phyloP scores from a whole-genome alignment of 2,888 invertebrate species.

The Himalopsyche anomala region DNA sequence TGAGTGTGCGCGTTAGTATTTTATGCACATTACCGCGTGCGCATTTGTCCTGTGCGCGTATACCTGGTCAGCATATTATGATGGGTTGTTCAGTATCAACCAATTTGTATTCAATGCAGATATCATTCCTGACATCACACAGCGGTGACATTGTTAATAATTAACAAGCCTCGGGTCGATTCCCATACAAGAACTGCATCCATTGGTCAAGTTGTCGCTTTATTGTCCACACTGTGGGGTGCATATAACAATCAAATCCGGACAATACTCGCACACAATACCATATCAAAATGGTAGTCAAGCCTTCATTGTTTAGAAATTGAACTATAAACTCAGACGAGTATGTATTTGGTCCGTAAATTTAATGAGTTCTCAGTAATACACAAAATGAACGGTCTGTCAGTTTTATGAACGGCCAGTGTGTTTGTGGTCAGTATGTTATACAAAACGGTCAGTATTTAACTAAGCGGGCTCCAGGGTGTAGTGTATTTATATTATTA shows the following conservation, averaged over 20 bases:
- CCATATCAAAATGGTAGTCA: not conserved
- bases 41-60: too few species aligned
- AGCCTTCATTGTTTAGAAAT: not conserved
- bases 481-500: too few species aligned
- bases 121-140: not conserved
- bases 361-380: not conserved
- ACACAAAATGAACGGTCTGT: not conserved
- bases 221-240: constrained; percentile 6
- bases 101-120: not conserved
- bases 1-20: not conserved
- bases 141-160: constrained; percentile 6
- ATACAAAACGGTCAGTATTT: too few species aligned
- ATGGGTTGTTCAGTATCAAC: not conserved
- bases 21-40: not conserved
- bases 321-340: not conserved
- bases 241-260: not conserved
- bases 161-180: constrained; percentile 3
- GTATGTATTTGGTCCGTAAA: not conserved
- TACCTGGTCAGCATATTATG: too few species aligned
- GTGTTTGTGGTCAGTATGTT: too few species aligned
- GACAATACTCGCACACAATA: not conserved
- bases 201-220: not conserved
- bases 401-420: too few species aligned
- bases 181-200: constrained; percentile 16
- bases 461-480: too few species aligned